Percentiles rank a stretch among this genome's conserved stretches.
Conservation (phyloP, 2,797 vertebrate genomes). For the Ibycter americanus region DNA sequence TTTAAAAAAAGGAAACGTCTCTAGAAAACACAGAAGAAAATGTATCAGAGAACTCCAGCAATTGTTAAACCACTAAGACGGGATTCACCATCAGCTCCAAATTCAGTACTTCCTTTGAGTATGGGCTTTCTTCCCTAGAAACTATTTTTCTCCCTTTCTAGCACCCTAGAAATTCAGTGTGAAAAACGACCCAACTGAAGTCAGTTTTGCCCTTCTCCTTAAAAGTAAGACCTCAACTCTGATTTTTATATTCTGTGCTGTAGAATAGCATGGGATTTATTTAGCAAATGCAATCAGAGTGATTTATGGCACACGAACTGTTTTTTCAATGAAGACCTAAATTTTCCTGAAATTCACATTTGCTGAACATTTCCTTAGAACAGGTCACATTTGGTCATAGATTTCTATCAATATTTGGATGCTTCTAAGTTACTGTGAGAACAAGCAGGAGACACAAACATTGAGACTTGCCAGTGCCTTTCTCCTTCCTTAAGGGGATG, state of each 20-base stretch:
- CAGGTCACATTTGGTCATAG: background rate
- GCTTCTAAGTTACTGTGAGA: background rate
- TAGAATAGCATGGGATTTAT: background rate
- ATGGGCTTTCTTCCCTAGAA: background rate
- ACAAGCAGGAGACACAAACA: background rate
- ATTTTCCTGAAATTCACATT: background rate
- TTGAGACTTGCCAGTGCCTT: background rate
- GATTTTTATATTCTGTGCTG: background rate
- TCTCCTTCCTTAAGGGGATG: background rate
- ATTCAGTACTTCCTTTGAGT: background rate
- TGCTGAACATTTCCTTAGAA: background rate
- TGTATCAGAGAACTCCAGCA: background rate
- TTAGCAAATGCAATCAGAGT: background rate
- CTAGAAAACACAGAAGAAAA: background rate
- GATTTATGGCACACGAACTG: background rate
- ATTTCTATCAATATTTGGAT: background rate
- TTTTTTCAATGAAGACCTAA: background rate
- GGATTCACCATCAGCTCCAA: background rate
- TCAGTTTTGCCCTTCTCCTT: background rate
- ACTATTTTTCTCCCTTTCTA: background rate
- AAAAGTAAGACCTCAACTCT: background rate
- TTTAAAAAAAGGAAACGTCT: background rate
- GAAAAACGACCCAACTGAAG: background rate
- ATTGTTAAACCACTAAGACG: background rate
- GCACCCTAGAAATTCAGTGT: background rate